Evolutionary conservation across 2,113 vertebrate genomes (phyloP), one percentile per base, ranked within the genome.

Genomic region (Athene noctua): DNA sequence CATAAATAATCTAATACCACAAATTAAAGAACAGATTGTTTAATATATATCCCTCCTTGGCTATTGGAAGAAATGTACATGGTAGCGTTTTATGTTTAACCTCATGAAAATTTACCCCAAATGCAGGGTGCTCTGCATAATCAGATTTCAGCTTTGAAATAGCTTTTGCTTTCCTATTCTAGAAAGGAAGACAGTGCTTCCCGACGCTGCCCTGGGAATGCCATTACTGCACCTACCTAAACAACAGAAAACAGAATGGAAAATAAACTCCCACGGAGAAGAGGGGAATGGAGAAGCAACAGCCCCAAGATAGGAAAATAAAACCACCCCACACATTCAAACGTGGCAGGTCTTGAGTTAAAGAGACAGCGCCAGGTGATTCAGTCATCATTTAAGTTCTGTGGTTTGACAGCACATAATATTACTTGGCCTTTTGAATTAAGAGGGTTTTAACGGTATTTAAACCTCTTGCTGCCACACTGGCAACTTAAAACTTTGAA

Each of bases 221-320:
- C 40, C 59, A 95, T 96, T 86, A 92, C 80, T 85, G 52, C 72
- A 80, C 49, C 46, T 89, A 95, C 88, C 68, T 90, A 92, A 94
- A 94, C 72, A 95, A 95, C 68, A 65, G 80, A 84, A 82, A 82
- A 71, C 49, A 74, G 89, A 79, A 92, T 63, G 42, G 91, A 95
- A 96, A 90, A 80, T 91, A 86, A 96, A 83, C 46, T 55, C 42
- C 51, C 68, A 85, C 1, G 29, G 59, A 71, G 16, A 55, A 68
- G 34, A 73, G 27, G 18, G 67, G 49, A 92, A 38, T 0, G 5
- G 67, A 91, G 62, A 91, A 86, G 44, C 73, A 89, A 46, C 55
- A 94, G 27, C 10, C 47, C 21, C n/a, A 42, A 47, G 62, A 82
- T 0, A 63, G 58, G 74, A 95, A 95, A 95, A 94, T 86, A 97